Evolutionary conservation across 2,113 vertebrate genomes (phyloP), one percentile per base, ranked within the genome.

Genomic region (Suricata suricatta): DNA sequence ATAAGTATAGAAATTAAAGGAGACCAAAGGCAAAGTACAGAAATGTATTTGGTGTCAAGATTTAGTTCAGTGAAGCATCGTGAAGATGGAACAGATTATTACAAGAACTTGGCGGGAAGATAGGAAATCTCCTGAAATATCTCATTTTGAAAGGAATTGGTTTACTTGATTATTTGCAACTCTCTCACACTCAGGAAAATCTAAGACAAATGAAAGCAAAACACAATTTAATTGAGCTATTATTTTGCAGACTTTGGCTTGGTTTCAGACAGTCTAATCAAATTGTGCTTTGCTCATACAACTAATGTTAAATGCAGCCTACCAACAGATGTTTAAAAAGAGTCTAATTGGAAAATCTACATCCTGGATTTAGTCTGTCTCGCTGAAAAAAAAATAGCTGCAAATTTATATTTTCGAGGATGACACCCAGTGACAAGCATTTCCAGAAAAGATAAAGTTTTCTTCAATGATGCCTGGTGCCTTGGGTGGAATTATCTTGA

Each of bases 231-330:
- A 99, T 99, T 99, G 99, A 99, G 98, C 98, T 99, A 99, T 99
- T 99, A 99, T 99, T 99, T 99, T 99, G 98, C 98, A 99, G 98
- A 98, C 98, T 98, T 99, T 99, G 99, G 98, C 99, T 99, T 97
- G 0, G 97, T 98, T 99, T 99, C 98, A 99, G 98, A 98, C 98
- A 99, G 97, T 97, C 98, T 99, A 99, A 99, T 99, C 98, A 99
- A 99, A 99, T 98, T 99, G 98, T 64, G 74, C 98, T 98, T 98
- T 98, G 98, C 98, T 98, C 98, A 98, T 98, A 98, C 99, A 99
- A 98, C 98, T 98, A 86, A 98, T 98, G 98, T 98, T 99, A 99
- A 99, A 98, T 98, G 98, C 98, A 98, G 98, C 98, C 98, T 99
- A 98, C 98, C 98, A 98, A 98, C 98, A 99, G 98, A 98, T 99